Evolutionary conservation across 1,140 invertebrate species (phyloP).

Genomic region (Metopolophium dirhodum): DNA sequence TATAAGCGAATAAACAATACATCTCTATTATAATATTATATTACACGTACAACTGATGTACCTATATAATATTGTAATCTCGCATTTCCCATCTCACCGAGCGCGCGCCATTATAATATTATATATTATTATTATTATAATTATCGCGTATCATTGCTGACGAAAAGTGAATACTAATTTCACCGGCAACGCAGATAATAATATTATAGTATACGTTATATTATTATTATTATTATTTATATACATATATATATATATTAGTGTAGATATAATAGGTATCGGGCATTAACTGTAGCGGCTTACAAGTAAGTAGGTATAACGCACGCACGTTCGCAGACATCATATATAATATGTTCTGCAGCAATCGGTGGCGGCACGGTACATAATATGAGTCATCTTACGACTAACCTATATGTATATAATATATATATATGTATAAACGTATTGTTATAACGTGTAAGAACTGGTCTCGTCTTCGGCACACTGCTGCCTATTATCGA

Average conservation of each 20-base stretch:
- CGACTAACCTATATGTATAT: background rate
- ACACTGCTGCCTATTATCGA: background rate
- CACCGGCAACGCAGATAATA: background rate
- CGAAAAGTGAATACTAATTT: background rate
- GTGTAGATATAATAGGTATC: background rate
- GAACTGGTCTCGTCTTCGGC: background rate
- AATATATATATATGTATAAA: too few species aligned
- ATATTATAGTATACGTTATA: background rate
- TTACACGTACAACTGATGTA: too few species aligned
- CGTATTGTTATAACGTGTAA: background rate
- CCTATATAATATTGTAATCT: background rate
- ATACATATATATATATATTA: too few species aligned
- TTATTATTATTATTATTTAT: background rate
- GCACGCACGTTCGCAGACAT: background rate
- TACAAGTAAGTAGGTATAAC: background rate
- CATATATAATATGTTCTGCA: background rate
- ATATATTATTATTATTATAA: background rate
- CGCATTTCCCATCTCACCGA: background rate
- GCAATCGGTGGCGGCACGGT: background rate
- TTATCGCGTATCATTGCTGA: background rate
- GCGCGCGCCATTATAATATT: too few species aligned
- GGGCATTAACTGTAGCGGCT: background rate
- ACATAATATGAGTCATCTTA: background rate
- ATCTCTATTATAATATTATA: background rate
- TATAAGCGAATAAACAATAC: background rate